These are phyloP conservation scores for Lutraria rhynchaena DNA, from an alignment of 1,140 invertebrate genomes.

Conservation along the genomic window DNA sequence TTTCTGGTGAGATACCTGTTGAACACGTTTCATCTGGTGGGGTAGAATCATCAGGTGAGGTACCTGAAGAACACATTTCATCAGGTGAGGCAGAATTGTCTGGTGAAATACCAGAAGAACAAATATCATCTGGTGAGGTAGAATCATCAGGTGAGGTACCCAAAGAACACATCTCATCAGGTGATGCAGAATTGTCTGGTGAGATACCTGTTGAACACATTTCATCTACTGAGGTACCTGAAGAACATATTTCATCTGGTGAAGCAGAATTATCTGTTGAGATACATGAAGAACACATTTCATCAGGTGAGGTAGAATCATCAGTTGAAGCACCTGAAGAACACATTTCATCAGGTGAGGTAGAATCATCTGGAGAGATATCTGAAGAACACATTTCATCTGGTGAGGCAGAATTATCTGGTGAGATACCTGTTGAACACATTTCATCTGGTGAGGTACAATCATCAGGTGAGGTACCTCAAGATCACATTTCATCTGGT, in stretches of 20 bases:
- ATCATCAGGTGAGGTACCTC: constrained; percentile 7
- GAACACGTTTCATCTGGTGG: not conserved
- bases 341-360: not conserved
- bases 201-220: not conserved
- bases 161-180: too few relatives aligned
- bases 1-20: not conserved
- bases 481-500: not conserved
- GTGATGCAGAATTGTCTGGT: not conserved
- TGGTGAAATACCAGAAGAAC: not conserved
- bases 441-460: not conserved
- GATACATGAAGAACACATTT: not conserved
- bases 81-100: not conserved
- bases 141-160: not conserved
- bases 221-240: not conserved
- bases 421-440: not conserved
- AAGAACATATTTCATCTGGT: not conserved
- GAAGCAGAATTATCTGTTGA: not conserved
- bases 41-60: not conserved
- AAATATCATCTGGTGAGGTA: constrained; percentile 6
- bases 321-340: not conserved
- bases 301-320: constrained; percentile 13
- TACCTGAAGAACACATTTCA: constrained; percentile 1
- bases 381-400: constrained; percentile 11
- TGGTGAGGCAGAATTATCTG: constrained; percentile 7
- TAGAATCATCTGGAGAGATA: constrained; percentile 5